Conservation (phyloP, 2,113 vertebrate genomes). For the Etheostoma cragini region DNA sequence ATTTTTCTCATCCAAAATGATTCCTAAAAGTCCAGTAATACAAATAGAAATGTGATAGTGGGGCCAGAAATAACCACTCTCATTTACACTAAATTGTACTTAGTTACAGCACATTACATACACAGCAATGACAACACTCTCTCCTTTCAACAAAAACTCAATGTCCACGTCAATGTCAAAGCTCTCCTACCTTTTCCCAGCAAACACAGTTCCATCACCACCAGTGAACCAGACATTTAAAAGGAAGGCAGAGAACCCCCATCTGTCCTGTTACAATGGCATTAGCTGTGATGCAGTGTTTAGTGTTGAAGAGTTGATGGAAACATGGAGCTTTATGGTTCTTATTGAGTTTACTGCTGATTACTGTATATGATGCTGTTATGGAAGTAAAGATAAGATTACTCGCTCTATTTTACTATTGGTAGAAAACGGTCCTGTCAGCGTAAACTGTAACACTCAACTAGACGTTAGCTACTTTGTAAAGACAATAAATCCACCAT, state of each 20-base stretch:
- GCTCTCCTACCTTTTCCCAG: conserved; percentile 3
- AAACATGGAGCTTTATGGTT: conserved; percentile 10
- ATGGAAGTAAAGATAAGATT: conserved; percentile 35
- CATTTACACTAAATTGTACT: not conserved
- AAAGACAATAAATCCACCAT: not conserved
- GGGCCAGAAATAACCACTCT: not conserved
- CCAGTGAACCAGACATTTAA: not conserved
- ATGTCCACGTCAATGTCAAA: not conserved
- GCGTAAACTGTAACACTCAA: not conserved
- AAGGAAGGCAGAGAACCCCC: not conserved
- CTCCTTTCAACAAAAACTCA: conserved; percentile 10
- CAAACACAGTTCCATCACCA: not conserved
- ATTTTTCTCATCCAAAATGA: not conserved
- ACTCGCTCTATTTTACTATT: not conserved
- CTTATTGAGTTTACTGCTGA: conserved; percentile 12
- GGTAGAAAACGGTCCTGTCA: conserved; percentile 11
- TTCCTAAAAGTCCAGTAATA: not conserved
- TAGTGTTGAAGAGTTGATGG: not conserved
- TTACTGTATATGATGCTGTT: not conserved
- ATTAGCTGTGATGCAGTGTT: not conserved
- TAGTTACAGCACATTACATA: not conserved
- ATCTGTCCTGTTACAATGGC: not conserved
- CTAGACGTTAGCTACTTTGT: not conserved
- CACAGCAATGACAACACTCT: not conserved
- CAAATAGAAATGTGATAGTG: not conserved